These are phyloP conservation scores for Synanthedon myopaeformis DNA, from an alignment of 2,888 invertebrate species.

Conservation along the genomic window DNA sequence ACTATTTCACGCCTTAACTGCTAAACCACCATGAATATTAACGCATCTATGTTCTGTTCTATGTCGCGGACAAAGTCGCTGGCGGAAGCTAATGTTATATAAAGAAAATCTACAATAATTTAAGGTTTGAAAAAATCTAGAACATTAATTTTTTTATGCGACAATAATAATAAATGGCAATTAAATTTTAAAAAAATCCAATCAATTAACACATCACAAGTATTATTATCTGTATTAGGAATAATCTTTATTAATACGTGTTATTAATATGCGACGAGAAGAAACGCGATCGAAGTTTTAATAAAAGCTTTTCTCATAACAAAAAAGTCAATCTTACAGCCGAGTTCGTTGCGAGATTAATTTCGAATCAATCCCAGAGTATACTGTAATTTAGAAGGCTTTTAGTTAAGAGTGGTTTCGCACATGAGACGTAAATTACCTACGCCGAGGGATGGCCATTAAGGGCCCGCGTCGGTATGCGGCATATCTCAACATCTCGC, in stretches of 20 bases:
- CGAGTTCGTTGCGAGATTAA: constrained; percentile 46
- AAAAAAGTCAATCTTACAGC: constrained; percentile 30
- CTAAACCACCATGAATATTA: no score
- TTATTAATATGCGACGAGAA: constrained; percentile 7
- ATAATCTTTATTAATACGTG: neutral
- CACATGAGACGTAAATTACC: constrained; percentile 67
- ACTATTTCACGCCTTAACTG: no score
- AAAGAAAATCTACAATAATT: neutral
- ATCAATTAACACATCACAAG: no score
- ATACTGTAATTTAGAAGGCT: constrained; percentile 62
- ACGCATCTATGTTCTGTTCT: no score
- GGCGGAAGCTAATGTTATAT: neutral
- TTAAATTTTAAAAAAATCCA: no score
- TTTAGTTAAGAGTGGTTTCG: constrained; percentile 66
- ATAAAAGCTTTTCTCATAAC: constrained; percentile 11
- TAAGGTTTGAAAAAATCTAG: no score
- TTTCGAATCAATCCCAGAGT: constrained; percentile 59
- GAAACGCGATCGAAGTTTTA: constrained; percentile 16
- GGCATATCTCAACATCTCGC: constrained; percentile 60
- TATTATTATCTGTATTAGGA: no score
- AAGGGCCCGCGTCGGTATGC: constrained; percentile 56
- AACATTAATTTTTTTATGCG: no score
- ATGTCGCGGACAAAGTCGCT: neutral
- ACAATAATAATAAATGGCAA: no score
- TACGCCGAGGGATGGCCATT: constrained; percentile 56